These are phyloP conservation scores for Aphelenchoides besseyi DNA, from an alignment of 1,140 invertebrate genomes.

Conservation along the genomic window DNA sequence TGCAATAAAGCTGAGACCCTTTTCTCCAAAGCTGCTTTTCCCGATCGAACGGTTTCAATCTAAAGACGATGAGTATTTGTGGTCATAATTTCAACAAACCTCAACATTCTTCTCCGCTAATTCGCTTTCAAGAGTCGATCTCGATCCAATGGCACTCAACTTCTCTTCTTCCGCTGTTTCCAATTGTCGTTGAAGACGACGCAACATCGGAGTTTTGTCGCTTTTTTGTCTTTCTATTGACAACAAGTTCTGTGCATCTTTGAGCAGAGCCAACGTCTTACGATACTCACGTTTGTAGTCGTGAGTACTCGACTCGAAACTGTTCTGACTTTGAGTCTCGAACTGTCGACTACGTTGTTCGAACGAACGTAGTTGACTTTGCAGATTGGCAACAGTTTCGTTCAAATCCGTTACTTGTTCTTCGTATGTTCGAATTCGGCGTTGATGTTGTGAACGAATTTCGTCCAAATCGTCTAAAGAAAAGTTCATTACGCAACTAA, in stretches of 20 bases:
- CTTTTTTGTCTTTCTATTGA: conserved; percentile 38
- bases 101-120: conserved; percentile 7
- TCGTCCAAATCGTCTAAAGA: conserved; percentile 42
- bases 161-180: conserved; percentile 13
- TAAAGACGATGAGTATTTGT: background rate
- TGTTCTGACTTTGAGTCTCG: conserved; percentile 27
- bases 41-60: conserved; percentile 16
- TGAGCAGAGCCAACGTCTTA: conserved; percentile 42
- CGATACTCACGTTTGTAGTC: conserved; percentile 38
- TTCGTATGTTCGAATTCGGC: conserved; percentile 32
- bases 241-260: conserved; percentile 35
- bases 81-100: background rate
- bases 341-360: conserved; percentile 26
- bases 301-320: background rate
- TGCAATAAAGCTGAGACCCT: background rate
- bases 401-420: conserved; percentile 33
- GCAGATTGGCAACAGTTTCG: conserved; percentile 22
- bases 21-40: background rate
- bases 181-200: conserved; percentile 3
- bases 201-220: conserved; percentile 18
- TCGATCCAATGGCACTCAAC: conserved; percentile 3
- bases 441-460: conserved; percentile 29
- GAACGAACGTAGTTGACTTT: conserved; percentile 22
- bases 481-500: no score
- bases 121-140: conserved; percentile 9